Evolutionary conservation across 2,888 invertebrate species (phyloP).

Genomic region (Nysson spinosus): DNA sequence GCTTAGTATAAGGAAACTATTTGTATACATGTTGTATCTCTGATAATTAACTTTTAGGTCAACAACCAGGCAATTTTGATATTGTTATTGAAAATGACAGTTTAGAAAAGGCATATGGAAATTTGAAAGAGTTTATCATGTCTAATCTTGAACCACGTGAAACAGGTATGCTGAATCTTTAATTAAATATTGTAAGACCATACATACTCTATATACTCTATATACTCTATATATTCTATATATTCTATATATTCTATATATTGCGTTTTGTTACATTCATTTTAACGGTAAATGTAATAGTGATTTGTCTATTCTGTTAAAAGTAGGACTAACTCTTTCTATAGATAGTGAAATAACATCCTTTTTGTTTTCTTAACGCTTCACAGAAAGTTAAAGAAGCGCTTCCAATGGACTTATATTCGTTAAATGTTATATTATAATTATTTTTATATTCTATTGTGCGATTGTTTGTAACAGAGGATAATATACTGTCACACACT

Average conservation of each 20-base stretch:
- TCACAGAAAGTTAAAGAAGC: slow-evolving; percentile 17
- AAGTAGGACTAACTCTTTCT: too few relatives aligned
- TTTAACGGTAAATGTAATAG: too few relatives aligned
- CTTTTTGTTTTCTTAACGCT: background rate
- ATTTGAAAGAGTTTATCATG: slow-evolving; percentile 84
- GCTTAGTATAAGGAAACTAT: background rate
- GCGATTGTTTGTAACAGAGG: slow-evolving; percentile 13
- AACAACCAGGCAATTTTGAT: slow-evolving; percentile 88
- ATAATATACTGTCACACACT: slow-evolving; percentile 5
- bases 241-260: too few relatives aligned
- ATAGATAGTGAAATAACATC: too few relatives aligned
- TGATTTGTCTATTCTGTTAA: too few relatives aligned
- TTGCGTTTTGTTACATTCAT: too few relatives aligned
- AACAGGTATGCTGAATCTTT: slow-evolving; percentile 15
- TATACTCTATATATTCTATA: too few relatives aligned
- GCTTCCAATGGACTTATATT: slow-evolving; percentile 6
- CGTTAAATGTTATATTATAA: slow-evolving; percentile 13
- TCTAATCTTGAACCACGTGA: slow-evolving; percentile 75
- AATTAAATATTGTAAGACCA: too few relatives aligned
- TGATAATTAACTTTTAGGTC: too few relatives aligned
- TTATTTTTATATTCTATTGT: slow-evolving; percentile 40
- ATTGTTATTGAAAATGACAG: slow-evolving; percentile 89
- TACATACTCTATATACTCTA: too few relatives aligned
- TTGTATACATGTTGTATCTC: background rate
- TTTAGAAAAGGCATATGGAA: slow-evolving; percentile 87